These are phyloP conservation scores for Saguinus imperator DNA, from an alignment of 2,113 vertebrate genomes.

Conservation along the genomic window DNA sequence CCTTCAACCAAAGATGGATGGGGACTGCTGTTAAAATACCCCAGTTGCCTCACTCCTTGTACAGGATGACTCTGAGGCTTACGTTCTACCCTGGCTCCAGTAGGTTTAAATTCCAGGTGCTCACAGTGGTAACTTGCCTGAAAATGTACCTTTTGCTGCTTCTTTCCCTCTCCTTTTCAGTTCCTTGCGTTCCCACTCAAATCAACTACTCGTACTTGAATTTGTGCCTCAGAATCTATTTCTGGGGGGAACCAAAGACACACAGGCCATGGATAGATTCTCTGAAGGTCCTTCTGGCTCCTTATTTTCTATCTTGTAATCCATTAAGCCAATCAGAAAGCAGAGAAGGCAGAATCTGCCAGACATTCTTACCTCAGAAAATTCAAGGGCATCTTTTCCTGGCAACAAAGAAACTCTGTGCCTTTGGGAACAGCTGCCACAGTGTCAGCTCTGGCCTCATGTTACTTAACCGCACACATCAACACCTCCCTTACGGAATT, in stretches of 20 bases:
- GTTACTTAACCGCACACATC: not conserved
- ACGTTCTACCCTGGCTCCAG: not conserved
- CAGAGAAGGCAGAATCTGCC: not conserved
- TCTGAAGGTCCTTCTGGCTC: not conserved
- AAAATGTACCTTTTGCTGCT: not conserved
- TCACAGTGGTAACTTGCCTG: not conserved
- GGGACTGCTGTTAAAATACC: not conserved
- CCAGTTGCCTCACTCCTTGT: not conserved
- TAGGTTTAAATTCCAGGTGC: not conserved
- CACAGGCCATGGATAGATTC: not conserved
- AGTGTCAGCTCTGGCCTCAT: constrained; percentile 8
- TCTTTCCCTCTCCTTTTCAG: not conserved
- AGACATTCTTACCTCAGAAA: not conserved
- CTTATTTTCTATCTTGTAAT: not conserved
- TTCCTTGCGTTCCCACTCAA: not conserved
- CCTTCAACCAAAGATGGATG: not conserved
- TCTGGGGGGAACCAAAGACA: not conserved
- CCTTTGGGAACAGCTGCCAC: constrained; percentile 15
- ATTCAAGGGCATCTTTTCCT: constrained; percentile 61
- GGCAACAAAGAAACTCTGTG: not conserved
- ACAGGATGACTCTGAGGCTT: not conserved
- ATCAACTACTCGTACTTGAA: not conserved
- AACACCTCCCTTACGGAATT: not conserved
- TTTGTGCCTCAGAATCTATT: not conserved
- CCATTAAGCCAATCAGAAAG: not conserved